Base-by-base conservation (phyloP, 2,113 vertebrate species). In the Sapayoa aenigma region DNA sequence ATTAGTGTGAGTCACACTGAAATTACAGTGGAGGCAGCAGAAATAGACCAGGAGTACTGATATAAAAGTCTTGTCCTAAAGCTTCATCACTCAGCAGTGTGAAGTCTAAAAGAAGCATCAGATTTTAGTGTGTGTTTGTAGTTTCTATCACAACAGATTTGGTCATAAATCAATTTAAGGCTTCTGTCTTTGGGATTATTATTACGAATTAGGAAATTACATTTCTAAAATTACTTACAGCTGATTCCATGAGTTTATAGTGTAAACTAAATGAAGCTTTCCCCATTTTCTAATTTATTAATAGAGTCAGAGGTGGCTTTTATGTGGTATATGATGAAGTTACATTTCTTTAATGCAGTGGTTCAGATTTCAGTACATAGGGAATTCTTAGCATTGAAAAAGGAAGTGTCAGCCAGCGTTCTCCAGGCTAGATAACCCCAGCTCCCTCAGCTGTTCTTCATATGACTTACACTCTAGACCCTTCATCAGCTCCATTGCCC, bases 361-460 rank as follows among this genome's bases (percentile, higher is more conserved):
- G 46, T 69, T 88, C 27, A 22, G 13, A 44, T 90, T 76, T 80
- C 24, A 2, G 20, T 77, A 39, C 0, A 2, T 85, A 60, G 31
- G 13, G 27, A 47, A 31, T 76, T 90, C 33, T 82, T 67, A 9
- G 2, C 31, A 20, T 41, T 63, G 60, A 71, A 74, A 68, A 80
- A 52, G 30, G 30, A 93, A 73, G 35, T 44, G 50, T 65, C 50
- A 50, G 11, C 42, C 42, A 58, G 19, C 14, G 56, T 73, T 50
- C 58, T 65, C 42, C 11, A 31, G 50, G 42, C 14, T 88, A 49
- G 65, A 49, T 20, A 42, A 49, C 11, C 9, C 6, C 50, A 73
- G 23, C 24, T 56, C 31, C 21, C 7, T 49, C n/a, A 71, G 30
- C 24, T 0, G 0, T 12, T 69, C 12, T 33, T 71, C 24, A 20